phyloP scores from a whole-genome alignment of 53 echinoderm and acorn worm species.

The Antedon mediterranea region DNA sequence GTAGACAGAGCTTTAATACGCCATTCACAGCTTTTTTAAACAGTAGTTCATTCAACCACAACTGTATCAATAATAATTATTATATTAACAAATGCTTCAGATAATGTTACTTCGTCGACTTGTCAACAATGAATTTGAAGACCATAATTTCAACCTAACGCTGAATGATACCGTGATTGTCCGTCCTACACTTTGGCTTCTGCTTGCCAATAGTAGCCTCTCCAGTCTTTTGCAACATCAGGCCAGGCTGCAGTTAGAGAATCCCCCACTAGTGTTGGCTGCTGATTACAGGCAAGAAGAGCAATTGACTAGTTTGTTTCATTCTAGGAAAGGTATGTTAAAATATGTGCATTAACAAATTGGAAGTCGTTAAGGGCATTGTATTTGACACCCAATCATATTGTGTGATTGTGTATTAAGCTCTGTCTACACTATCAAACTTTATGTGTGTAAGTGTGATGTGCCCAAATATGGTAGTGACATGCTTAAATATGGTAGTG shows the following conservation, averaged over 20 bases:
- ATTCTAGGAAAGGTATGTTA: background rate
- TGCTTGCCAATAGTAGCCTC: slow-evolving; percentile 47
- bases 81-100: slow-evolving; percentile 2
- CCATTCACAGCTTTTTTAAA: no score
- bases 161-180: slow-evolving; percentile 34
- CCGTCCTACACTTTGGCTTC: slow-evolving; percentile 40
- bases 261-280: slow-evolving; percentile 35
- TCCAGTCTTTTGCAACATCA: slow-evolving; percentile 49
- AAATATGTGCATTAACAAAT: no score
- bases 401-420: no score
- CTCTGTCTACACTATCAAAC: no score
- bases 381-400: no score
- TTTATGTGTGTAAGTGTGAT: no score
- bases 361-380: no score
- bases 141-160: slow-evolving; percentile 51
- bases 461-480: no score
- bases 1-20: no score
- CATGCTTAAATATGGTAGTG: no score
- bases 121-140: slow-evolving; percentile 46
- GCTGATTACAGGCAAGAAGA: slow-evolving; percentile 15
- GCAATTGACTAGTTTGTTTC: background rate
- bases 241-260: slow-evolving; percentile 54
- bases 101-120: slow-evolving; percentile 60
- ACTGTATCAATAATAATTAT: background rate
- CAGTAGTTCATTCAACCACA: no score